Evolutionary conservation across 2,113 vertebrate genomes (phyloP), one percentile per base, ranked within the genome.

Genomic region (Lethenteron camtschaticum): DNA sequence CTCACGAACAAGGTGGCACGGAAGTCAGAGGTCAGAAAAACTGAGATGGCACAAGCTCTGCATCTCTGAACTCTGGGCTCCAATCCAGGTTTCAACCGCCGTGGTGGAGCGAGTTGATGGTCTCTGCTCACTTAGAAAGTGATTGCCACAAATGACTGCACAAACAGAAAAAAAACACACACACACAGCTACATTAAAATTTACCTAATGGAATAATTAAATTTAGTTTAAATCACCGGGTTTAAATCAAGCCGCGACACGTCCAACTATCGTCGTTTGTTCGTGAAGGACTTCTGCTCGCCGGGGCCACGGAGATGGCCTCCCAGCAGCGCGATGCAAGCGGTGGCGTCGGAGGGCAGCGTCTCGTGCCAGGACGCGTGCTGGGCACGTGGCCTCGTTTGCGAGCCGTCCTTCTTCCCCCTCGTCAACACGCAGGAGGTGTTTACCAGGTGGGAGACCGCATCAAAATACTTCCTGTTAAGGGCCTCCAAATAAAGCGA

Each of bases 361-460:
- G 75, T 77, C 71, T 81, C 81, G 1, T 82, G 81, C 68, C 72
- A 73, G 2, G 74, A 70, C 10, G 79, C 73, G 72, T 82, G 81
- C 69, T 74, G 5, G 3, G 71, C 55, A n/a, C 76, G 79, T 13
- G 74, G 78, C 55, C 77, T 79, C 0, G 63, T 78, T 59, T 82
- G 81, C 68, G 80, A 81, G 57, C 79, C 80, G 1, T 75, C 78
- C 69, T 70, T 80, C 70, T 82, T 82, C 74, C 75, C 77, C 69
- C 78, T 75, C 73, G 74, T 82, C 18, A 82, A 81, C 74, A 76
- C 59, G 55, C 77, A 78, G 4, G 71, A 74, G 8, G 70, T 70
- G 1, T 82, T 82, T 58, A 72, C 58, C 70, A 79, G 79, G 81
- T 82, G 60, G n/a, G 69, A 9, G 8, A 41, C 41, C 41, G 41